Evolutionary conservation across 1,140 invertebrate species (phyloP).

Genomic region (Neelides sp.): DNA sequence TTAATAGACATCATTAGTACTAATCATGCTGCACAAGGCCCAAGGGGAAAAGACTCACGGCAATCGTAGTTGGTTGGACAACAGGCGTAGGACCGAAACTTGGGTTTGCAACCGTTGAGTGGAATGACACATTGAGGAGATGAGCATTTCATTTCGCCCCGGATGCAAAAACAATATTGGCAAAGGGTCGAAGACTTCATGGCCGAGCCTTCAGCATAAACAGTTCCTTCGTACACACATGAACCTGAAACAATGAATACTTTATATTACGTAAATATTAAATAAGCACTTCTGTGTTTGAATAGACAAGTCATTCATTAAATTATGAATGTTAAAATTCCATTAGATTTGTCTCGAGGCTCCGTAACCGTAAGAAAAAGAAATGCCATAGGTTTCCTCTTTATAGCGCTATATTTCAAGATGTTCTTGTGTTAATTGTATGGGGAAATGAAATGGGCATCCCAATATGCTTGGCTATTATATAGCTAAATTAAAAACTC

Average conservation of each 20-base stretch:
- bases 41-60: conserved; percentile 35
- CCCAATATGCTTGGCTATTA: too few species aligned
- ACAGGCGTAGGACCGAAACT: conserved; percentile 57
- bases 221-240: conserved; percentile 57
- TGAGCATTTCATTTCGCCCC: conserved; percentile 60
- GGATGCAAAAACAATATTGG: conserved; percentile 77
- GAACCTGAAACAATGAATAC: conserved; percentile 45
- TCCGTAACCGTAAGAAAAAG: too few species aligned
- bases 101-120: conserved; percentile 55
- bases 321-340: too few species aligned
- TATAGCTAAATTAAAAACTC: too few species aligned
- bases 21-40: neutral
- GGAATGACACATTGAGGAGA: conserved; percentile 66
- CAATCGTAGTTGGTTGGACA: conserved; percentile 75
- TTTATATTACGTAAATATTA: too few species aligned
- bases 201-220: conserved; percentile 68
- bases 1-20: neutral
- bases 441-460: too few species aligned
- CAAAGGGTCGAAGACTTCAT: conserved; percentile 63
- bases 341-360: too few species aligned
- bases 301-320: too few species aligned
- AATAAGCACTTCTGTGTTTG: too few species aligned
- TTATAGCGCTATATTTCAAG: too few species aligned
- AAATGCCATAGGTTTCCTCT: too few species aligned
- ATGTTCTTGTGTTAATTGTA: too few species aligned